Conservation (phyloP, 2,113 vertebrate genomes). For the Felis chaus region DNA sequence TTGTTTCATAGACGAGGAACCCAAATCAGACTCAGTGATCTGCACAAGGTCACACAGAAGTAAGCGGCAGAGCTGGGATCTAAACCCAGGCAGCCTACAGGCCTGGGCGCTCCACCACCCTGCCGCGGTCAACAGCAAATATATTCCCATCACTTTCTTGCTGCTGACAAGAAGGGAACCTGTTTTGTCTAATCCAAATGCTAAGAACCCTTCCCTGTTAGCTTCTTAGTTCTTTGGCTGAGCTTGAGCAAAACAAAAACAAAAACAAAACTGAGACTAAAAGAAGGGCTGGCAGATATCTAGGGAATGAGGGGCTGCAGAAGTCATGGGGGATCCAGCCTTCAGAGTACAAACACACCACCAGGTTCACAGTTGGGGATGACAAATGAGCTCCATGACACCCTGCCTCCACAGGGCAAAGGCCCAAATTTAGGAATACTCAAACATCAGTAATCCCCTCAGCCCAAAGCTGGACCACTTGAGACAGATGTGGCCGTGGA, state of each 20-base stretch:
- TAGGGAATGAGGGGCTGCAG: not conserved
- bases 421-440: not conserved
- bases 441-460: not conserved
- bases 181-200: not conserved
- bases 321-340: not conserved
- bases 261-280: not conserved
- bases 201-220: not conserved
- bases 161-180: slow-evolving; percentile 23
- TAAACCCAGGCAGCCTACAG: not conserved
- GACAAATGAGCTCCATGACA: not conserved
- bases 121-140: not conserved
- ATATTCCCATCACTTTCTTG: not conserved
- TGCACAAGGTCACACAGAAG: slow-evolving; percentile 12
- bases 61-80: not conserved
- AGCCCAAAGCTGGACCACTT: not conserved
- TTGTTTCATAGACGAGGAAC: not conserved
- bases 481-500: not conserved
- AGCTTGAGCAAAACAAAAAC: not conserved
- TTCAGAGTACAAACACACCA: not conserved
- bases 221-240: not conserved
- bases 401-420: not conserved
- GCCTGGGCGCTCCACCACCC: not conserved
- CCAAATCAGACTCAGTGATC: not conserved
- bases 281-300: not conserved
- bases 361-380: not conserved